phyloP scores from a whole-genome alignment of 2,113 vertebrate species.

The Glaucomys volans region DNA sequence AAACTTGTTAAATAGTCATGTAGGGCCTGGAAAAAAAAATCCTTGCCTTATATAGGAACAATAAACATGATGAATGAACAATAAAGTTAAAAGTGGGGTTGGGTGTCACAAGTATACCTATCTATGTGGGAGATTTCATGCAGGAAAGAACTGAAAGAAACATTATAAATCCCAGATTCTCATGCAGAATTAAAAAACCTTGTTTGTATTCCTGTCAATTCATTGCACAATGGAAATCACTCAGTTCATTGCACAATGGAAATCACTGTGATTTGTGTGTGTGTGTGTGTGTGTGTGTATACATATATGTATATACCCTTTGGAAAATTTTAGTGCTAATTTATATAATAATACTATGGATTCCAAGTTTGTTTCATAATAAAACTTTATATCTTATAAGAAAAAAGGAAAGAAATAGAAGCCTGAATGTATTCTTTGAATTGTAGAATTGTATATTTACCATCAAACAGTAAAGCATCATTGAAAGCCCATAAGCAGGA shows the following conservation, averaged over 20 bases:
- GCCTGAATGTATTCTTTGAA: not conserved
- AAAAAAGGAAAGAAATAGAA: conserved; percentile 57
- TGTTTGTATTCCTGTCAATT: conserved; percentile 79
- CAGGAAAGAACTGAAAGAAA: not conserved
- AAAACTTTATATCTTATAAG: too few species aligned
- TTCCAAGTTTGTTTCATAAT: conserved; percentile 84
- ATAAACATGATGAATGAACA: not conserved
- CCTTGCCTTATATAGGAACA: not conserved
- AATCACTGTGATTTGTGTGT: conserved; percentile 89
- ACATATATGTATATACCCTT: not conserved
- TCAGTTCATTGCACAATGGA: conserved; percentile 86
- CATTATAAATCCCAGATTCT: conserved; percentile 50
- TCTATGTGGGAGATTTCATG: not conserved
- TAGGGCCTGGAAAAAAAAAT: not conserved
- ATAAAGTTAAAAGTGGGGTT: not conserved
- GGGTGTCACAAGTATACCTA: not conserved
- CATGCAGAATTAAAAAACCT: conserved; percentile 47
- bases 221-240: conserved; percentile 89
- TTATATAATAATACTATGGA: conserved; percentile 81
- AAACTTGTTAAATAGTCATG: not conserved
- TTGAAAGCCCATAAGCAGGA: not conserved
- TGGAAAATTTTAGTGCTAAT: conserved; percentile 84
- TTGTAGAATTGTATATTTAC: not conserved
- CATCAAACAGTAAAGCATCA: not conserved
- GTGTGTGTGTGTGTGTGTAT: conserved; percentile 47